phyloP scores from a whole-genome alignment of 2,888 invertebrate species.

The Apodemia hepburni region DNA sequence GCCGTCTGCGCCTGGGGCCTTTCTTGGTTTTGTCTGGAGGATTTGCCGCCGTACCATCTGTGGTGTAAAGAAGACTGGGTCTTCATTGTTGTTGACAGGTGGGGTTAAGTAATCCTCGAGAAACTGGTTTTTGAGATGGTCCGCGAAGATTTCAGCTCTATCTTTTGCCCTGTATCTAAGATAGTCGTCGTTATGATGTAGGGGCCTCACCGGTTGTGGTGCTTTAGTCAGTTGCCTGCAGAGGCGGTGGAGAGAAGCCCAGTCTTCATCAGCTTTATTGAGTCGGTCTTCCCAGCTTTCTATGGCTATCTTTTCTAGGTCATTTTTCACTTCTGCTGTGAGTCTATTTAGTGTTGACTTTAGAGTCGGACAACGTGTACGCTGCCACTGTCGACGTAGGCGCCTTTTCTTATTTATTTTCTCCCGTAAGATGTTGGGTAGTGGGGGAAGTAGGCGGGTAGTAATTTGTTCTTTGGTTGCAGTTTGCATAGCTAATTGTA shows the following conservation, averaged over 20 bases:
- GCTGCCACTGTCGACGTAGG: too few relatives aligned
- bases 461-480: too few relatives aligned
- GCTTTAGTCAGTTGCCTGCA: background rate
- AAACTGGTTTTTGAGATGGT: background rate
- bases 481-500: too few relatives aligned
- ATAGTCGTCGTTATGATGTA: conserved; percentile 16
- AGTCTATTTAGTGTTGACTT: too few relatives aligned
- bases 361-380: too few relatives aligned
- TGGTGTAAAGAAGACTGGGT: conserved; percentile 24
- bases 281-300: too few relatives aligned
- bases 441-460: too few relatives aligned
- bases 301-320: too few relatives aligned
- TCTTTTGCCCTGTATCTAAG: conserved; percentile 21
- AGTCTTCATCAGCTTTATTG: background rate
- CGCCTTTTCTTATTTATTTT: too few relatives aligned
- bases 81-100: background rate
- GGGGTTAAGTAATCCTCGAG: background rate
- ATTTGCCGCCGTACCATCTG: too few relatives aligned
- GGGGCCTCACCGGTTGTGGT: conserved; percentile 16
- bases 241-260: background rate
- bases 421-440: too few relatives aligned
- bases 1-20: conserved; percentile 18
- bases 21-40: background rate
- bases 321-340: too few relatives aligned
- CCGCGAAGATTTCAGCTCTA: conserved; percentile 23